Percentiles rank a stretch among this genome's conserved stretches.
Conservation (phyloP, 1,140 invertebrate species). For the Trichonephila clavipes region DNA sequence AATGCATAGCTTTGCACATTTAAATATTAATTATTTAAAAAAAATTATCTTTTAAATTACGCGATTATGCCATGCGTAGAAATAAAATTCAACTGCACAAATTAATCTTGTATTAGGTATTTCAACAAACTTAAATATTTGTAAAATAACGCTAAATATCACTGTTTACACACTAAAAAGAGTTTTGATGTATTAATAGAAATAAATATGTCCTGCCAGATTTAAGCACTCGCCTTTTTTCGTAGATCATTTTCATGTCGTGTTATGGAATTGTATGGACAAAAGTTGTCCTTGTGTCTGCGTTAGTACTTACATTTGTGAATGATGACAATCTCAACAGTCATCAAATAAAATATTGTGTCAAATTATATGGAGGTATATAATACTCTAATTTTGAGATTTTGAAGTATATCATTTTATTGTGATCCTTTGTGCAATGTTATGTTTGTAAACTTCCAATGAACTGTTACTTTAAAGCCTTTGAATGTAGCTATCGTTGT, state of each 20-base stretch:
- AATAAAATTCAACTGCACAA: not conserved
- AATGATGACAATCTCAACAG: not conserved
- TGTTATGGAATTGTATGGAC: not conserved
- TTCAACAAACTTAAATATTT: not conserved
- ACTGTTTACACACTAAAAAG: not conserved
- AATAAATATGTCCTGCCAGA: not conserved
- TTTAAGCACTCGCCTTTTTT: not conserved
- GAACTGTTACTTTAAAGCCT: conserved; percentile 31
- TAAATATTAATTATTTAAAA: not conserved
- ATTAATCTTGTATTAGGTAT: not conserved
- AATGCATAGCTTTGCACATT: not conserved
- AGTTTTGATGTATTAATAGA: not conserved
- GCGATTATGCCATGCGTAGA: not conserved
- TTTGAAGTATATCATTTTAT: conserved; percentile 11
- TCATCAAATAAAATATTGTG: not conserved
- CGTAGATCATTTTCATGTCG: not conserved
- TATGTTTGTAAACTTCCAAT: conserved; percentile 31
- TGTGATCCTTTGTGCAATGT: conserved; percentile 47
- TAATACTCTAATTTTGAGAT: not conserved
- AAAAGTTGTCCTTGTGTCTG: not conserved
- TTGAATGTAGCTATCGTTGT: conserved; percentile 58
- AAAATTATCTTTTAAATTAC: not conserved
- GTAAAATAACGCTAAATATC: not conserved
- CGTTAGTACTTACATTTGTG: conserved; percentile 1
- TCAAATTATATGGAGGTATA: not conserved